A percentile compares a stretch with the other conserved stretches of the same genome.
Evolutionary conservation across 1,140 invertebrate genomes (phyloP).

Genomic region (Drosophila azteca): DNA sequence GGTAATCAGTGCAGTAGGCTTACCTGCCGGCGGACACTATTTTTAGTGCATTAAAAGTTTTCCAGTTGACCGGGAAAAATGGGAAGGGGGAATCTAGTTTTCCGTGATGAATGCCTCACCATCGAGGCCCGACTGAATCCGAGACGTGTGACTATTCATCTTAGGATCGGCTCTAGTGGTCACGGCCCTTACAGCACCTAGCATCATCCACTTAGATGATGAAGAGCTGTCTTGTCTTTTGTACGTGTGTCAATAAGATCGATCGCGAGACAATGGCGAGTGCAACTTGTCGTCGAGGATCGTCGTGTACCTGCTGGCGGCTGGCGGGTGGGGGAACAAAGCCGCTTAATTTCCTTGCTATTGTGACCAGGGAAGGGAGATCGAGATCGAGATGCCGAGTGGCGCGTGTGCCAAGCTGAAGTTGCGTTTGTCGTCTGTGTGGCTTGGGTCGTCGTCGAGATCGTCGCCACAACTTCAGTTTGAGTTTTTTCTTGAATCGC

Average conservation of each 20-base stretch:
- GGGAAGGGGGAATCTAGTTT: no score
- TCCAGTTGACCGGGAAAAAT: not conserved
- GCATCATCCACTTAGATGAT: constrained; percentile 33
- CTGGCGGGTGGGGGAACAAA: constrained; percentile 33
- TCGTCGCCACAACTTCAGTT: constrained; percentile 75
- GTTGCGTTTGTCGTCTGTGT: constrained; percentile 60
- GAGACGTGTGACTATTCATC: constrained; percentile 58
- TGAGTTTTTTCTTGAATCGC: constrained; percentile 75
- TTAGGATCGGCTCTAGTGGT: constrained; percentile 37
- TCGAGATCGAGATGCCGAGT: constrained; percentile 29
- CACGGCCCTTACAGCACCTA: constrained; percentile 26
- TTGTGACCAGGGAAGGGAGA: constrained; percentile 41
- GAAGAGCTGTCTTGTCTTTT: constrained; percentile 16
- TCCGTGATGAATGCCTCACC: constrained; percentile 51
- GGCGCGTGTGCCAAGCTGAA: constrained; percentile 71
- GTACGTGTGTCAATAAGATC: constrained; percentile 73
- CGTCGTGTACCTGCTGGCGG: constrained; percentile 43
- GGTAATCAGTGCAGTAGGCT: no score
- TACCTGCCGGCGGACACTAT: constrained; percentile 13
- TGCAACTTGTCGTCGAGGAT: constrained; percentile 54
- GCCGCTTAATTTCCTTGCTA: constrained; percentile 72
- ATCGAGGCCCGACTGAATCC: constrained; percentile 19
- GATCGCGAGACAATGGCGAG: constrained; percentile 19
- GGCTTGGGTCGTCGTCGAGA: constrained; percentile 40
- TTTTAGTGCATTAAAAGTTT: constrained; percentile 47